Percentiles rank a stretch among this genome's conserved stretches.
Conservation (phyloP, 92 coral and sea anemone genomes). For the Actinostola sp. region DNA sequence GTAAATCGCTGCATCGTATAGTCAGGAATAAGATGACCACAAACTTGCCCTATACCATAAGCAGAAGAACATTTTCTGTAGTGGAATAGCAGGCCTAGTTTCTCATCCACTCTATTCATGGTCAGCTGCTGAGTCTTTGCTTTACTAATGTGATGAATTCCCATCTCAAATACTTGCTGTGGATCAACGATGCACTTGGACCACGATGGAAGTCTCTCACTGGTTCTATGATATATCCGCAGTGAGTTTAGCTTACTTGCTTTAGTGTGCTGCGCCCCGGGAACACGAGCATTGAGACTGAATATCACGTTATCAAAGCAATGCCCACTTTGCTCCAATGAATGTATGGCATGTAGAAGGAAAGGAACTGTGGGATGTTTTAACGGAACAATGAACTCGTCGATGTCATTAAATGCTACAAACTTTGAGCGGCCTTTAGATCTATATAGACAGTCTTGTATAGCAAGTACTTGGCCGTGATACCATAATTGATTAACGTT, state of each 20-base stretch:
- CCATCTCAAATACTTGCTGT: conserved; percentile 46
- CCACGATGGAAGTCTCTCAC: conserved; percentile 25
- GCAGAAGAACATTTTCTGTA: conserved; percentile 41
- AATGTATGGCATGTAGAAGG: conserved; percentile 33
- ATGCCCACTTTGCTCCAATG: conserved; percentile 48
- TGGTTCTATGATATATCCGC: conserved; percentile 17
- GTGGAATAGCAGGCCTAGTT: conserved; percentile 17
- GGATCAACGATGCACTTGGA: conserved; percentile 51
- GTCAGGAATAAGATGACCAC: conserved; percentile 26
- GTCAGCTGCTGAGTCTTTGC: conserved; percentile 7
- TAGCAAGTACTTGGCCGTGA: conserved; percentile 56
- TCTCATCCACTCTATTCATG: conserved; percentile 4
- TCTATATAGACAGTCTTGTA: conserved; percentile 62
- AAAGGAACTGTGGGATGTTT: conserved; percentile 30
- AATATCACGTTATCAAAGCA: conserved; percentile 61
- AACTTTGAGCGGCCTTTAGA: conserved; percentile 30
- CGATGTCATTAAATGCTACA: conserved; percentile 65
- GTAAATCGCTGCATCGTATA: conserved; percentile 19
- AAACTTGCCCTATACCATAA: conserved; percentile 32
- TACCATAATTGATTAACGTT: conserved; percentile 40
- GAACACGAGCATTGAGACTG: conserved; percentile 42
- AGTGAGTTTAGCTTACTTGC: conserved; percentile 20
- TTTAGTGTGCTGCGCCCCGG: background rate
- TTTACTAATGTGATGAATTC: conserved; percentile 45
- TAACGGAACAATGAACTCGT: conserved; percentile 69